phyloP scores from a whole-genome alignment of 2,888 invertebrate species.

The Diaperis boleti region DNA sequence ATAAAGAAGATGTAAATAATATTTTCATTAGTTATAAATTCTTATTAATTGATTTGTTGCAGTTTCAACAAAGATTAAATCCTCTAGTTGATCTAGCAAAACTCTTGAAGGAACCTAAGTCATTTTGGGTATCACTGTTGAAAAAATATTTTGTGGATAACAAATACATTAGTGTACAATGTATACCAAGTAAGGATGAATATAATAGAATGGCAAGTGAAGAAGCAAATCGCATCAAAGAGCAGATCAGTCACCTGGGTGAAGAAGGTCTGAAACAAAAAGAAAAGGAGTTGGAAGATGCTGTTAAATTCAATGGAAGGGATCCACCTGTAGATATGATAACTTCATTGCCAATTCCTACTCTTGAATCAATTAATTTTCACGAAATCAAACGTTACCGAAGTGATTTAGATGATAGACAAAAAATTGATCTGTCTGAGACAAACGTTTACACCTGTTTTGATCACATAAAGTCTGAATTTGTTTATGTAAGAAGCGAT shows the following conservation, averaged over 20 bases:
- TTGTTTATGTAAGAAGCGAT: constrained; percentile 78
- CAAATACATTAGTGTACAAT: constrained; percentile 73
- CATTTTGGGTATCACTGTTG: constrained; percentile 81
- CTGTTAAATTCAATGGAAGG: constrained; percentile 82
- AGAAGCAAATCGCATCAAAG: constrained; percentile 79
- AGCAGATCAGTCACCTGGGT: constrained; percentile 76
- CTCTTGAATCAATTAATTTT: constrained; percentile 78
- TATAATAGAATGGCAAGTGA: constrained; percentile 76
- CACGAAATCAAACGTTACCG: constrained; percentile 69
- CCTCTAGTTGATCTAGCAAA: constrained; percentile 73
- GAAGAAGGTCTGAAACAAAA: constrained; percentile 77
- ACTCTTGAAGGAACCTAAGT: constrained; percentile 72
- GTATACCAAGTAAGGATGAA: constrained; percentile 74
- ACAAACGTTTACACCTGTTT: constrained; percentile 82
- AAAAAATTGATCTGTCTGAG: constrained; percentile 71
- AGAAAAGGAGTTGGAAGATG: constrained; percentile 72
- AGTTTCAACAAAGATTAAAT: constrained; percentile 79
- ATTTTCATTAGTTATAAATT: not conserved
- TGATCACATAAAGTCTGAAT: constrained; percentile 85
- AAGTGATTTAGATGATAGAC: constrained; percentile 64
- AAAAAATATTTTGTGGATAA: constrained; percentile 76
- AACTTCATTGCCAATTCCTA: constrained; percentile 81
- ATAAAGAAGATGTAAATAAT: constrained; percentile 76
- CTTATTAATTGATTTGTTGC: constrained; percentile 44
- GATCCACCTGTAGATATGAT: constrained; percentile 80